Conservation (phyloP, 2,113 vertebrate genomes). For the Castor canadensis region DNA sequence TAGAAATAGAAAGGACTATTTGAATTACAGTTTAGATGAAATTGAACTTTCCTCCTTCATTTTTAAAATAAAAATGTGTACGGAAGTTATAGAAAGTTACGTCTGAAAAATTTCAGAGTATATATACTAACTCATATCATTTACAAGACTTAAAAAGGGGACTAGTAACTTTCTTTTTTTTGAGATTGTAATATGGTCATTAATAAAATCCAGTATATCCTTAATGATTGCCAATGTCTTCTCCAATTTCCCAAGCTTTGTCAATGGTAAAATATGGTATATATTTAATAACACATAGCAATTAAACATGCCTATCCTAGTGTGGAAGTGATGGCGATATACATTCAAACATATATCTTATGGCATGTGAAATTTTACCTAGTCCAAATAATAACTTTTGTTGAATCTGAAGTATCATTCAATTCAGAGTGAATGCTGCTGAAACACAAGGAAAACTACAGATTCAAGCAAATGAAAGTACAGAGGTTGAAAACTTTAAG, state of each 20-base stretch:
- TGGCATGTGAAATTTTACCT: constrained; percentile 17
- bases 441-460: background rate
- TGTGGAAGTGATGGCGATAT: background rate
- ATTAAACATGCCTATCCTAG: background rate
- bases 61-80: constrained; percentile 3
- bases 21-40: background rate
- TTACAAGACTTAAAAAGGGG: background rate
- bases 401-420: background rate
- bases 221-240: background rate
- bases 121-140: background rate
- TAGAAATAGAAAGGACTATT: background rate
- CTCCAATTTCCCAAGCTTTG: background rate
- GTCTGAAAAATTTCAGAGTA: background rate
- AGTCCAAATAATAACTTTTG: background rate
- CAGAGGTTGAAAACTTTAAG: background rate
- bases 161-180: background rate
- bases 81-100: background rate
- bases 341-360: constrained; percentile 19
- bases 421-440: background rate
- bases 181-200: background rate
- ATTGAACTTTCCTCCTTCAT: background rate
- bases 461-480: background rate
- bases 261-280: background rate
- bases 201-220: background rate
- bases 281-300: background rate